Evolutionary conservation across 2,888 invertebrate species (phyloP).

Genomic region (Drosophila helvetica): DNA sequence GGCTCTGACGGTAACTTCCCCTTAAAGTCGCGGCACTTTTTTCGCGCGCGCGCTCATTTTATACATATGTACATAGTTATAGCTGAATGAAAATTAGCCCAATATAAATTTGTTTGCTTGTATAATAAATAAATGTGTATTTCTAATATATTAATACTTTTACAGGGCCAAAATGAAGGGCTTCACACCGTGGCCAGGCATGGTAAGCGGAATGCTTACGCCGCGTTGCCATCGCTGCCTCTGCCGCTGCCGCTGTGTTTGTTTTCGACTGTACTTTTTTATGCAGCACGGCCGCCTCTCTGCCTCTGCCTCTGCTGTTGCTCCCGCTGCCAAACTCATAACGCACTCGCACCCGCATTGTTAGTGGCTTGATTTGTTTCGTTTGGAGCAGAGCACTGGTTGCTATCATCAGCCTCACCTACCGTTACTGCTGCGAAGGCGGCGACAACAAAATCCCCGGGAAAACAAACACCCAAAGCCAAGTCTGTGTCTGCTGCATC

Average conservation of each 20-base stretch:
- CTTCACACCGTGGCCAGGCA: constrained; percentile 98
- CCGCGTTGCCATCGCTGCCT: constrained; percentile 31
- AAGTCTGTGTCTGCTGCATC: constrained; percentile 71
- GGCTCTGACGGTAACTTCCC: no score
- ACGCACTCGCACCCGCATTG: constrained; percentile 67
- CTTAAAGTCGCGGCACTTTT: constrained; percentile 47
- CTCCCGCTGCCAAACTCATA: constrained; percentile 55
- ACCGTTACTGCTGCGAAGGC: constrained; percentile 33
- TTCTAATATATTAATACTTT: constrained; percentile 80
- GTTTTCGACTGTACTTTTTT: constrained; percentile 77
- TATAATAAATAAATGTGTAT: constrained; percentile 10
- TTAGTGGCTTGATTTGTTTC: constrained; percentile 32
- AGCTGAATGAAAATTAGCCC: constrained; percentile 2
- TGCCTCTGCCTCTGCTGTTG: constrained; percentile 17
- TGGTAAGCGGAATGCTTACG: constrained; percentile 88
- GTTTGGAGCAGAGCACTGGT: constrained; percentile 30
- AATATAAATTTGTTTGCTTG: constrained; percentile 20
- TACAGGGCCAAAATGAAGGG: constrained; percentile 99
- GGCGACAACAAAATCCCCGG: constrained; percentile 54
- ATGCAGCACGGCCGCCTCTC: constrained; percentile 58
- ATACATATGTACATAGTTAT: no score
- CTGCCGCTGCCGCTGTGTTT: constrained; percentile 63
- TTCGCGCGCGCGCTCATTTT: constrained; percentile 68
- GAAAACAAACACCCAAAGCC: constrained; percentile 80
- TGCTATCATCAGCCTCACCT: constrained; percentile 26